phyloP scores from a whole-genome alignment of 2,797 vertebrate genomes.

The Strix occidentalis region DNA sequence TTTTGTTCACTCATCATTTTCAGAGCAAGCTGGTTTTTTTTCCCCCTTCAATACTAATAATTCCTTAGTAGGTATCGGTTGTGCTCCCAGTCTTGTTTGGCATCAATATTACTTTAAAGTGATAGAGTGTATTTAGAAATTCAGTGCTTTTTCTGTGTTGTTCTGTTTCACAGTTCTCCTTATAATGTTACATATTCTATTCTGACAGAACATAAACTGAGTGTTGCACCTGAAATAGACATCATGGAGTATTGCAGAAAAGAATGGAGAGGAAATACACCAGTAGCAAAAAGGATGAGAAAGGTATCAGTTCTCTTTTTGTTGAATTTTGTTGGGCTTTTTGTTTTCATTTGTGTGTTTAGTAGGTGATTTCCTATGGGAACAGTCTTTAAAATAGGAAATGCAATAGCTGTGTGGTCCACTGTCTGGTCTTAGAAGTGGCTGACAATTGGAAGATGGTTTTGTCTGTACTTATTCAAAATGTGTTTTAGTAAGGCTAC shows the following conservation, averaged over 20 bases:
- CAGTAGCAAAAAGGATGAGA: slow-evolving; percentile 88
- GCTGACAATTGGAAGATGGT: neutral
- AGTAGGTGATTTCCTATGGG: neutral
- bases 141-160: neutral
- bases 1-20: neutral
- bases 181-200: neutral
- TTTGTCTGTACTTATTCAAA: neutral
- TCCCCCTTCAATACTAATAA: neutral
- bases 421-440: neutral
- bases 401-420: neutral
- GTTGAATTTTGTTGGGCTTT: neutral
- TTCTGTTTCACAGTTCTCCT: neutral
- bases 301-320: slow-evolving; percentile 77
- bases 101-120: neutral
- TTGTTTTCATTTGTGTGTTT: neutral
- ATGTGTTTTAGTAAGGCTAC: neutral
- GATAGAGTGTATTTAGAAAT: neutral
- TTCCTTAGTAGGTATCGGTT: neutral
- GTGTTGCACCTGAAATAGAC: slow-evolving; percentile 86
- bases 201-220: slow-evolving; percentile 72
- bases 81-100: neutral
- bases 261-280: slow-evolving; percentile 94
- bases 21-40: neutral
- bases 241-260: slow-evolving; percentile 90
- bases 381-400: neutral